phyloP scores from a whole-genome alignment of 2,113 vertebrate genomes.

The Forbesichthys papilliferus region DNA sequence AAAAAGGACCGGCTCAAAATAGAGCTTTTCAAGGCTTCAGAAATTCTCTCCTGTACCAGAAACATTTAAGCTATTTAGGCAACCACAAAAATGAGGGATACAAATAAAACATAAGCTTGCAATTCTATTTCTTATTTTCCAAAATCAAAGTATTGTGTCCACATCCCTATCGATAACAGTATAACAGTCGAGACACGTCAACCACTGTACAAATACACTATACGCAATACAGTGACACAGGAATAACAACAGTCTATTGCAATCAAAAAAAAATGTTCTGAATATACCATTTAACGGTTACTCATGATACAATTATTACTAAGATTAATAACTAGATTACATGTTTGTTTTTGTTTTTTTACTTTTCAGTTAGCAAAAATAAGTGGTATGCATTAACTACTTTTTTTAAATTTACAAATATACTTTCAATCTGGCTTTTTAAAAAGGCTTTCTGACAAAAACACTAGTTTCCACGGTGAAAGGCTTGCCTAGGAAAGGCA shows the following conservation, averaged over 20 bases:
- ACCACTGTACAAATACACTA: constrained; percentile 55
- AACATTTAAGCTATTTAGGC: constrained; percentile 18
- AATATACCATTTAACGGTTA: constrained; percentile 55
- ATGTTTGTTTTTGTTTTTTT: constrained; percentile 44
- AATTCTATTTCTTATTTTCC: constrained; percentile 12
- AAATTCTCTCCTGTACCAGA: constrained; percentile 1
- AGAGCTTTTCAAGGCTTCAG: constrained; percentile 12
- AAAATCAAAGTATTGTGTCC: constrained; percentile 52
- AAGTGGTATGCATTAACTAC: constrained; percentile 78
- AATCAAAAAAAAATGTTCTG: constrained; percentile 61
- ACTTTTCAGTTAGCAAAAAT: constrained; percentile 78
- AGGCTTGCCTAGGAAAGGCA: constrained; percentile 42
- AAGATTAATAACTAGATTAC: constrained; percentile 70
- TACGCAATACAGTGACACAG: constrained; percentile 59
- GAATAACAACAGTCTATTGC: constrained; percentile 72
- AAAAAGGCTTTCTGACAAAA: constrained; percentile 81
- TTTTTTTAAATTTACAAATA: constrained; percentile 86
- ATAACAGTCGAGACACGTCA: constrained; percentile 60
- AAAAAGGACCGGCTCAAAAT: constrained; percentile 19
- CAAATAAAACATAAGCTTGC: constrained; percentile 38
- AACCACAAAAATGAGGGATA: constrained; percentile 7
- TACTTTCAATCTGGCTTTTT: constrained; percentile 81
- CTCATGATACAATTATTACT: constrained; percentile 65
- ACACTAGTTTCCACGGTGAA: constrained; percentile 39
- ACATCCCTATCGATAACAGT: constrained; percentile 59